Conservation (phyloP, 2,888 invertebrate species). For the Alloplasta piceator region DNA sequence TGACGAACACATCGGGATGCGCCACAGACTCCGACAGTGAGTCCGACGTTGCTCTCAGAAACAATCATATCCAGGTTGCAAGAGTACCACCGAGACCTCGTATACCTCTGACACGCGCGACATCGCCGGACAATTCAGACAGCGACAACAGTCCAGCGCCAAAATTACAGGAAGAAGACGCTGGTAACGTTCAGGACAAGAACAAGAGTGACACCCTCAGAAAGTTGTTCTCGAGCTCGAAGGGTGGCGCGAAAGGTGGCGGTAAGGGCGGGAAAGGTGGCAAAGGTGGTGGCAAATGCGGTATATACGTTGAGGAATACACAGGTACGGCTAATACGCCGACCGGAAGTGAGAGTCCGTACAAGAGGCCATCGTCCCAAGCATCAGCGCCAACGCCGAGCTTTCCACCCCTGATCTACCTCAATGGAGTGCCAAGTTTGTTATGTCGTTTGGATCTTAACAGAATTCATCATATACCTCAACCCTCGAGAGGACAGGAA, state of each 20-base stretch:
- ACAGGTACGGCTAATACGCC: constrained; percentile 79
- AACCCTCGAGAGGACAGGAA: constrained; percentile 83
- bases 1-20: constrained; percentile 74
- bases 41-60: constrained; percentile 75
- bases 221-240: constrained; percentile 86
- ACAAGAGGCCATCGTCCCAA: constrained; percentile 78
- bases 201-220: constrained; percentile 89
- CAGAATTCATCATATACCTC: constrained; percentile 80
- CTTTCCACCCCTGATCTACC: constrained; percentile 75
- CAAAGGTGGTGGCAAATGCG: constrained; percentile 89
- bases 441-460: constrained; percentile 83
- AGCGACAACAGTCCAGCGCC: constrained; percentile 81
- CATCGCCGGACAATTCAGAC: constrained; percentile 82
- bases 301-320: constrained; percentile 82
- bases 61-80: constrained; percentile 75
- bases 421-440: constrained; percentile 79
- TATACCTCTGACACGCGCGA: constrained; percentile 78
- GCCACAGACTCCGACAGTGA: constrained; percentile 80
- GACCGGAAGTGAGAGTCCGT: constrained; percentile 83
- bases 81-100: constrained; percentile 77
- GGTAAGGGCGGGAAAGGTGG: constrained; percentile 87
- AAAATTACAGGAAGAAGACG: constrained; percentile 83
- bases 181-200: constrained; percentile 87
- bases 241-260: constrained; percentile 84
- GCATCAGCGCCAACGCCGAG: constrained; percentile 66